Conservation (phyloP, 2,888 invertebrate species). For the Nineta flava region DNA sequence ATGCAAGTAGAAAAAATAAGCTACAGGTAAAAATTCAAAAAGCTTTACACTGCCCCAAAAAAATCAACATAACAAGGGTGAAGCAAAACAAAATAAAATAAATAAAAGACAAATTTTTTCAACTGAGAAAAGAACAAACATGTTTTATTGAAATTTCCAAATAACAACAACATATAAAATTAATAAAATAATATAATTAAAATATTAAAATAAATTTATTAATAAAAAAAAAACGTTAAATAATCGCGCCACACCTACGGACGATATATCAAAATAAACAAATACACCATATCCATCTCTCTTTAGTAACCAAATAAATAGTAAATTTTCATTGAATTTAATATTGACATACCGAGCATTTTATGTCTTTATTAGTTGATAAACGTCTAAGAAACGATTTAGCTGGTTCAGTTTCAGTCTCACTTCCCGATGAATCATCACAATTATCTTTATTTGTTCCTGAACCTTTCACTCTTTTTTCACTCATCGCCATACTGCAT, state of each 20-base stretch:
- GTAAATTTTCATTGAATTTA: slow-evolving; percentile 3
- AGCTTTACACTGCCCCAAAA: too few relatives aligned
- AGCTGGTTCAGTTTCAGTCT: slow-evolving; percentile 66
- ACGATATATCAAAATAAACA: background rate
- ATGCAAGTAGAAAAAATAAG: too few relatives aligned
- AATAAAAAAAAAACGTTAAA: background rate
- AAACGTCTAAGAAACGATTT: slow-evolving; percentile 60
- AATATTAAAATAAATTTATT: too few relatives aligned
- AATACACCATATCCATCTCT: background rate
- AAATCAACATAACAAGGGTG: too few relatives aligned
- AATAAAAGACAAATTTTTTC: too few relatives aligned
- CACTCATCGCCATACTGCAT: slow-evolving; percentile 21
- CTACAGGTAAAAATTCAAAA: too few relatives aligned
- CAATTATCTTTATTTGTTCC: slow-evolving; percentile 21
- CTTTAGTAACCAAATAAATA: background rate
- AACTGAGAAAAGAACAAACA: too few relatives aligned
- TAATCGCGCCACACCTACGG: slow-evolving; percentile 4
- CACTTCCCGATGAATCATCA: slow-evolving; percentile 63
- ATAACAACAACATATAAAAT: too few relatives aligned
- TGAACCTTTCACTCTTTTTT: slow-evolving; percentile 24
- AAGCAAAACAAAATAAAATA: too few relatives aligned
- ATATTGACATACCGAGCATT: slow-evolving; percentile 50
- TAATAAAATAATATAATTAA: too few relatives aligned
- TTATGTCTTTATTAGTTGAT: slow-evolving; percentile 70
- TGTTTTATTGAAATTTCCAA: too few relatives aligned